These are phyloP conservation scores for Varroa destructor DNA, from an alignment of 1,140 invertebrate genomes.

Conservation along the genomic window DNA sequence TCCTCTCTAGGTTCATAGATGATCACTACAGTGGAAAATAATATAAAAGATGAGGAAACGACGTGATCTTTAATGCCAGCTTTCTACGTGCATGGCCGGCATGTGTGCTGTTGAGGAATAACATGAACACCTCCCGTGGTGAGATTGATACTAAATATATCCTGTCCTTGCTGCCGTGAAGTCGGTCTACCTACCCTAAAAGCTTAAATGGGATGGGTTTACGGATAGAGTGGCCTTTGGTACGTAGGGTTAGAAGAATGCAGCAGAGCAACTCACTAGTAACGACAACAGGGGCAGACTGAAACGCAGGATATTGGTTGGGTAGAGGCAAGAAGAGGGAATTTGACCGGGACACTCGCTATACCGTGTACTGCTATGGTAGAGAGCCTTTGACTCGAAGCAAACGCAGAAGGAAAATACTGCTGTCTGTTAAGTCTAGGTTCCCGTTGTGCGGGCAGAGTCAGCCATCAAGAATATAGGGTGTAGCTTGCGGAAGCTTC, in stretches of 20 bases:
- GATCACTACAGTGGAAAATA: background rate
- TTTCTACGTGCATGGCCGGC: background rate
- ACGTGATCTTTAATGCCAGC: background rate
- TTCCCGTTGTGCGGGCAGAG: background rate
- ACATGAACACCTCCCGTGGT: background rate
- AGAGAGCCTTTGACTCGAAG: too few species aligned
- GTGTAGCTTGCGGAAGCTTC: background rate
- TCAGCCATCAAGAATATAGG: constrained; percentile 5
- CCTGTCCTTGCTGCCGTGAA: constrained; percentile 1
- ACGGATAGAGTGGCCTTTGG: too few species aligned
- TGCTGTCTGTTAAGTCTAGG: too few species aligned
- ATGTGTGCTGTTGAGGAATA: background rate
- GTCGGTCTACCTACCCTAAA: too few species aligned
- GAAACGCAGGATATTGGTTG: too few species aligned
- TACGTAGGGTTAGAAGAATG: background rate
- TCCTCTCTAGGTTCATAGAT: too few species aligned
- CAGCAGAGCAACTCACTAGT: background rate
- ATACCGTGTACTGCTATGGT: too few species aligned
- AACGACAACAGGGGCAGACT: background rate
- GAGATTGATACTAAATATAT: constrained; percentile 29
- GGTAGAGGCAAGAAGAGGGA: too few species aligned
- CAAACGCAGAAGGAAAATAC: too few species aligned
- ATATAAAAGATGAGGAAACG: constrained; percentile 26
- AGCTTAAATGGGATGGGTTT: too few species aligned
- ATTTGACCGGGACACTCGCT: too few species aligned